Base-by-base conservation (phyloP, 2,797 vertebrate species). In the Gymnodraco acuticeps region DNA sequence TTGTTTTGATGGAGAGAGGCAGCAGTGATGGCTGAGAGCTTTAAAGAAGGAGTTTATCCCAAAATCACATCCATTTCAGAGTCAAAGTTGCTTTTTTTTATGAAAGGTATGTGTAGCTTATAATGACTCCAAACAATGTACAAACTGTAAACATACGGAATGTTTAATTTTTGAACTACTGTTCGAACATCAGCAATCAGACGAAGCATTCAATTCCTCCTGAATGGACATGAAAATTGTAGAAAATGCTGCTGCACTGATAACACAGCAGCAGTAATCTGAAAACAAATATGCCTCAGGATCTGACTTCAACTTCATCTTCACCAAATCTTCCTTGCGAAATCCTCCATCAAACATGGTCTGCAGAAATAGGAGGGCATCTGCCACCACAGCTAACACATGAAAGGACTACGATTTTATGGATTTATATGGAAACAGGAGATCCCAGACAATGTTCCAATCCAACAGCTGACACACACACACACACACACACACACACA, bases 361-460 rank as follows among this genome's bases (percentile, higher is more conserved):
- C 59, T 33, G 46, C 27, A 66, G 46, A 55, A 31, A 46, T 58
- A 43, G 17, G 31, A 42, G 2, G 7, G 10, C 14, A 27, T 56
- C 60, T 55, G 10, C 48, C 41, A 16, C 17, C 10, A 33, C 45
- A 16, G 41, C n/a, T 56, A 48, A 70, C 42, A 62, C 9, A 64
- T 11, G 38, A 75, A 61, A 70, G 43, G 31, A 59, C 50, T 48
- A 62, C 3, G 61, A 27, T 48, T 42, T 31, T 46, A 66, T 10
- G 8, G 59, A 51, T 69, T 60, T 11, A 23, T 64, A 51, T 41
- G 14, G 6, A 63, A 60, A 68, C 52, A 66, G 3, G 9, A 65
- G 51, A 69, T 14, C 27, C 56, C n/a, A 73, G 51, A 45, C 60
- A 51, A 60, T 64, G 42, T 74, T n/a, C 46, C 20, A 42, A 20